A percentile compares a stretch with the other conserved stretches of the same genome.
These are phyloP conservation scores for Galaxias olidus DNA, from an alignment of 2,797 vertebrate genomes.

Conservation along the genomic window DNA sequence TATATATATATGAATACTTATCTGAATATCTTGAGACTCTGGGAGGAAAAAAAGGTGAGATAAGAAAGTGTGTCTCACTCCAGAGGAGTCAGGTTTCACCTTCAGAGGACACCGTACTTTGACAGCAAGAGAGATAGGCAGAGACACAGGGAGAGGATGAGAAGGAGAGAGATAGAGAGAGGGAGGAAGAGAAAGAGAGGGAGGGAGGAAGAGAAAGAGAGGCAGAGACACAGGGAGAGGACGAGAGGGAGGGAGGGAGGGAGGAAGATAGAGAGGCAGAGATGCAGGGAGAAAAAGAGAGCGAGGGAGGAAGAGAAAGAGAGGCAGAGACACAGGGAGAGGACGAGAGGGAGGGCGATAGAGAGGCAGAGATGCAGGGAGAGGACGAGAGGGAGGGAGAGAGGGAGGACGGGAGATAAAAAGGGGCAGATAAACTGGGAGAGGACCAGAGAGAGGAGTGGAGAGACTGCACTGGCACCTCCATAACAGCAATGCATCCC, in stretches of 20 bases:
- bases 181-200: neutral
- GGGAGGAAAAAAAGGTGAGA: constrained; percentile 29
- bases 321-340: neutral
- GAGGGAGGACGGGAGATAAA: no score
- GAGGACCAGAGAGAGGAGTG: no score
- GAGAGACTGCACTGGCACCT: no score
- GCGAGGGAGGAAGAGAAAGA: no score
- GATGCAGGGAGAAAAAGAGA: neutral
- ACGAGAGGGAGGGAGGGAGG: neutral
- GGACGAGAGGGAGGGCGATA: neutral
- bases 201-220: neutral
- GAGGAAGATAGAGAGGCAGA: neutral
- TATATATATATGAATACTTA: no score
- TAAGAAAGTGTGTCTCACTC: constrained; percentile 47
- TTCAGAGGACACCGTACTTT: constrained; percentile 47
- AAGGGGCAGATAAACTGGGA: no score
- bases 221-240: no score
- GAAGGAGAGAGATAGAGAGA: neutral
- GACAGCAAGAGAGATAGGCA: constrained; percentile 8
- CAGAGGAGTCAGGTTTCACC: constrained; percentile 57
- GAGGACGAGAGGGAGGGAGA: no score
- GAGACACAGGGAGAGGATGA: neutral
- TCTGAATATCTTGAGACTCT: constrained; percentile 24
- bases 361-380: no score
- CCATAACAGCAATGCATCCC: no score